Evolutionary conservation across 2,113 vertebrate species (phyloP).

Genomic region (Gambusia affinis): DNA sequence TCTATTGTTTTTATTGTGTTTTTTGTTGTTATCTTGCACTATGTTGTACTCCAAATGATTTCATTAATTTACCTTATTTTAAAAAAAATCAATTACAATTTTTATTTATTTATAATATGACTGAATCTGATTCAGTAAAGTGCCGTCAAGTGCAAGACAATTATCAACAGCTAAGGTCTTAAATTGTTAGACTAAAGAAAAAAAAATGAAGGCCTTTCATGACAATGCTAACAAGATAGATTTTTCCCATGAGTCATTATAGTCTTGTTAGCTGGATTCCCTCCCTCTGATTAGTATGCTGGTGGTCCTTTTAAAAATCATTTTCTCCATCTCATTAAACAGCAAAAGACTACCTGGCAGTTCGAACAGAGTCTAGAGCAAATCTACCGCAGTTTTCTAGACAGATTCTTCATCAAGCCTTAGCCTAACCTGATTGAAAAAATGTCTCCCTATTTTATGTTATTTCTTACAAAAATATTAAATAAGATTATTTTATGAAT

Average conservation of each 20-base stretch:
- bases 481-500: no score
- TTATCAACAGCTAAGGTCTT: neutral
- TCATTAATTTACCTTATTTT: neutral
- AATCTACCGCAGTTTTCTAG: neutral
- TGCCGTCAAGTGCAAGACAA: neutral
- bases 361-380: neutral
- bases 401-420: neutral
- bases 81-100: neutral
- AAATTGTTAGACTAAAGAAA: neutral
- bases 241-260: neutral
- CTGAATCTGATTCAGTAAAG: neutral
- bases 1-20: no score
- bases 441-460: no score
- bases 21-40: no score
- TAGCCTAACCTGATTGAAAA: no score
- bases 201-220: neutral
- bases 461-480: no score
- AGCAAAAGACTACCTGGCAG: neutral
- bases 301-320: neutral
- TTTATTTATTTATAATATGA: neutral
- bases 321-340: neutral
- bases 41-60: neutral
- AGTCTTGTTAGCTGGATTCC: neutral
- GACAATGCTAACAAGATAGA: neutral
- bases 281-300: neutral